These are phyloP conservation scores for Ceratosolen fusciceps DNA, from an alignment of 1,140 invertebrate genomes.

Conservation along the genomic window DNA sequence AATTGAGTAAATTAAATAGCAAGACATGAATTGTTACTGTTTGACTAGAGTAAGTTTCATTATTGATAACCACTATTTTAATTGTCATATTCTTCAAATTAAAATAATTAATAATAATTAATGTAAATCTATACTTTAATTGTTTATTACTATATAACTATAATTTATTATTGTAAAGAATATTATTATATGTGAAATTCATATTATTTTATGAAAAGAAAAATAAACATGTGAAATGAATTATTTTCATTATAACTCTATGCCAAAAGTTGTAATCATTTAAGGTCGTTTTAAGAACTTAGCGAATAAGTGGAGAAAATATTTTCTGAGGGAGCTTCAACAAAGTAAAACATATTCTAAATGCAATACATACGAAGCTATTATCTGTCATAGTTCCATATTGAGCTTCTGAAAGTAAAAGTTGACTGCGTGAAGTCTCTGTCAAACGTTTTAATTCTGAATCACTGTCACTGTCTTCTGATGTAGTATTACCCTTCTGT, in stretches of 20 bases:
- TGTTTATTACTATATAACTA: background rate
- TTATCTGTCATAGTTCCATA: slow-evolving; percentile 63
- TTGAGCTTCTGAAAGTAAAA: slow-evolving; percentile 73
- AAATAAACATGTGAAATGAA: slow-evolving; percentile 6
- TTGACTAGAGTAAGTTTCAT: slow-evolving; percentile 23
- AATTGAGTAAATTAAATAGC: slow-evolving; percentile 23
- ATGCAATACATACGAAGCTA: slow-evolving; percentile 71
- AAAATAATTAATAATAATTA: background rate
- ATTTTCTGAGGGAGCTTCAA: background rate
- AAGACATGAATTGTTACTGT: slow-evolving; percentile 7
- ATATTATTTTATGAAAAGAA: slow-evolving; percentile 9
- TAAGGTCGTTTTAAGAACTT: background rate
- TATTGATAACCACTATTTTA: background rate
- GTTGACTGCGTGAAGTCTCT: slow-evolving; percentile 72
- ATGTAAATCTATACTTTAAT: background rate
- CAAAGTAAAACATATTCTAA: background rate
- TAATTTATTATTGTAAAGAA: too few species aligned
- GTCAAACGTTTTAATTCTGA: slow-evolving; percentile 75
- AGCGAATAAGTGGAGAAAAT: background rate
- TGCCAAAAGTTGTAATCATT: background rate
- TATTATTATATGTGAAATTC: too few species aligned
- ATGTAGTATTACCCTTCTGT: slow-evolving; percentile 55
- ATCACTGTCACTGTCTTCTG: slow-evolving; percentile 68
- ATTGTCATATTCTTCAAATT: background rate
- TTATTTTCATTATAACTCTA: slow-evolving; percentile 4